A percentile compares a stretch with the other conserved stretches of the same genome.
These are phyloP conservation scores for Ceuthmochares aereus DNA, from an alignment of 2,113 vertebrate species.

Conservation along the genomic window DNA sequence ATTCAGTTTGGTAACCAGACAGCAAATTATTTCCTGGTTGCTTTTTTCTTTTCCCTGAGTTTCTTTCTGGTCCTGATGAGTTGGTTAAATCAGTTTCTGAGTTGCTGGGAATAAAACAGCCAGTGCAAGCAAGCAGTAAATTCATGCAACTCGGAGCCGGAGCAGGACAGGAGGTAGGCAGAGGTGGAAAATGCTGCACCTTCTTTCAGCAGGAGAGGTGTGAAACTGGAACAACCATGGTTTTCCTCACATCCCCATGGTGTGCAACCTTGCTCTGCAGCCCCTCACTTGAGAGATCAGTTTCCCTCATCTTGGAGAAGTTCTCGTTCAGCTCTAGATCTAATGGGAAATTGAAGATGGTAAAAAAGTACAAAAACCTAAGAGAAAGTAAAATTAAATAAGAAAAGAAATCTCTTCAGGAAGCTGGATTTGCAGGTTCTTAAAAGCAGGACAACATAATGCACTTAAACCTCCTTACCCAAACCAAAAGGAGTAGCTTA, in stretches of 20 bases:
- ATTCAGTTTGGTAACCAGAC: background rate
- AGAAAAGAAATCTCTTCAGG: background rate
- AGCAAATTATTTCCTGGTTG: background rate
- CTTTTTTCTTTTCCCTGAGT: background rate
- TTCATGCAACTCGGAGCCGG: rapidly evolving
- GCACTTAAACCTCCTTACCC: background rate
- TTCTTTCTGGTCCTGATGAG: background rate
- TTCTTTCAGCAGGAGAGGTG: background rate
- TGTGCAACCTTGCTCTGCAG: rapidly evolving
- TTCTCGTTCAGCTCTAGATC: background rate
- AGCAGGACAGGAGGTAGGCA: background rate
- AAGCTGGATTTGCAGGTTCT: background rate
- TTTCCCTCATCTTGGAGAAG: background rate
- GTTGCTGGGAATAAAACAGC: rapidly evolving
- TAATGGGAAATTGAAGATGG: background rate
- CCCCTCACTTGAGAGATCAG: rapidly evolving
- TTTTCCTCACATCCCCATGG: background rate
- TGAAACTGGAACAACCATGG: background rate
- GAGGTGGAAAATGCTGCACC: background rate
- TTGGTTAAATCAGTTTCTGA: background rate
- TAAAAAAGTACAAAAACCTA: background rate
- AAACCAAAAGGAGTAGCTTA: background rate
- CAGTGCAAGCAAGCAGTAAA: background rate
- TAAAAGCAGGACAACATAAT: background rate
- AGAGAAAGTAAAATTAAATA: background rate